Percentiles rank a stretch among this genome's conserved stretches.
Evolutionary conservation across 2,797 vertebrate species (phyloP).

Genomic region (Tadarida brasiliensis): DNA sequence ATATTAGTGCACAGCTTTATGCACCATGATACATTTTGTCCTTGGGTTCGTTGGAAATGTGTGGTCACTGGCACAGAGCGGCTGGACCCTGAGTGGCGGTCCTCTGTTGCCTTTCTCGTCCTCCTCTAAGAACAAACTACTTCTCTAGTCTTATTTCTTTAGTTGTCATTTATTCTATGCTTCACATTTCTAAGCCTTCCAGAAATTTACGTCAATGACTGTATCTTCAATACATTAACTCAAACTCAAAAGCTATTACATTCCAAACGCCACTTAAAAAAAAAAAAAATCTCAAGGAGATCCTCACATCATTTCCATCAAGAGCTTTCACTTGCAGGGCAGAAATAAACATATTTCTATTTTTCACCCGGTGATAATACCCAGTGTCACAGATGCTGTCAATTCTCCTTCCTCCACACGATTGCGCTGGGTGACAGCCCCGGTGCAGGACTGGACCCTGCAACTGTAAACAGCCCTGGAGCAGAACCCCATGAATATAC

Average conservation of each 20-base stretch:
- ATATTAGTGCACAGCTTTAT: conserved; percentile 55
- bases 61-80: background rate
- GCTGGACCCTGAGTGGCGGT: background rate
- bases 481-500: conserved; percentile 67
- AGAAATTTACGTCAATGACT: conserved; percentile 25
- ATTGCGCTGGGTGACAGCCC: conserved; percentile 65
- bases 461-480: conserved; percentile 55
- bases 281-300: conserved; percentile 5
- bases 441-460: conserved; percentile 63
- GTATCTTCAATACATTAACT: background rate
- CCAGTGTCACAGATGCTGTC: conserved; percentile 63
- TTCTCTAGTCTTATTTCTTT: background rate
- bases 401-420: conserved; percentile 60
- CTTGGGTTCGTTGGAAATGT: conserved; percentile 37
- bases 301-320: conserved; percentile 42
- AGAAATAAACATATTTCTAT: background rate
- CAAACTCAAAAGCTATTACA: background rate
- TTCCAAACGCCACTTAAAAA: background rate
- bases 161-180: background rate
- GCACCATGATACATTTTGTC: conserved; percentile 1
- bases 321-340: background rate
- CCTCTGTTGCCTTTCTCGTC: background rate
- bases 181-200: conserved; percentile 17
- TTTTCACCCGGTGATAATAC: conserved; percentile 47
- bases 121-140: background rate